Conservation (phyloP, 2,113 vertebrate genomes). For the Gopherus evgoodei region DNA sequence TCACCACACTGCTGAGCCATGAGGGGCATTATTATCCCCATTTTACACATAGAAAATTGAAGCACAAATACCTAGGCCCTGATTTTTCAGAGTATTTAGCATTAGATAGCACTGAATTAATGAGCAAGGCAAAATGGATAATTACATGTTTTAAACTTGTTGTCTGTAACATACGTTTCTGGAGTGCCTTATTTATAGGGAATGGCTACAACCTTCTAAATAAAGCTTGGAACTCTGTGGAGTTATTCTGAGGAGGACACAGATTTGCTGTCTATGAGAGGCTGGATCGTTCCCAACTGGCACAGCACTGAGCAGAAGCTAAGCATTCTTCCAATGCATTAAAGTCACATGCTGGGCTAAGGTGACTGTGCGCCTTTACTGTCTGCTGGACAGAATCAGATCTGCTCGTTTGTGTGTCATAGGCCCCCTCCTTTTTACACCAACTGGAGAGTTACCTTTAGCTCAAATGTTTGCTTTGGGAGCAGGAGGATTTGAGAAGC, state of each 20-base stretch:
- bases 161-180: slow-evolving; percentile 31
- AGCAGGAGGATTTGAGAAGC: background rate
- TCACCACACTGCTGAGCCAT: no score
- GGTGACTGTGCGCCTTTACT: background rate
- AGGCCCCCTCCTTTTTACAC: background rate
- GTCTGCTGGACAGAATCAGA: background rate
- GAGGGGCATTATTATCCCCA: no score
- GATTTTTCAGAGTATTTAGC: no score
- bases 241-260: accelerated
- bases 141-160: slow-evolving; percentile 45
- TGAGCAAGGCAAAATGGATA: slow-evolving; percentile 61
- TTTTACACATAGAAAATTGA: no score
- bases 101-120: slow-evolving; percentile 26
- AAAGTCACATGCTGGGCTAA: background rate
- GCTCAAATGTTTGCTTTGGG: background rate
- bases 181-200: slow-evolving; percentile 56
- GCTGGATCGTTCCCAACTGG: accelerated
- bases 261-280: background rate
- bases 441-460: background rate
- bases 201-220: slow-evolving; percentile 21
- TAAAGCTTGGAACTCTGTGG: background rate
- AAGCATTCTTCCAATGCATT: background rate
- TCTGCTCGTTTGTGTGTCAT: background rate
- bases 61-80: no score
- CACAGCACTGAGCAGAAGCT: background rate